Evolutionary conservation across 2,797 vertebrate species (phyloP).

Genomic region (Myripristis jacobus): DNA sequence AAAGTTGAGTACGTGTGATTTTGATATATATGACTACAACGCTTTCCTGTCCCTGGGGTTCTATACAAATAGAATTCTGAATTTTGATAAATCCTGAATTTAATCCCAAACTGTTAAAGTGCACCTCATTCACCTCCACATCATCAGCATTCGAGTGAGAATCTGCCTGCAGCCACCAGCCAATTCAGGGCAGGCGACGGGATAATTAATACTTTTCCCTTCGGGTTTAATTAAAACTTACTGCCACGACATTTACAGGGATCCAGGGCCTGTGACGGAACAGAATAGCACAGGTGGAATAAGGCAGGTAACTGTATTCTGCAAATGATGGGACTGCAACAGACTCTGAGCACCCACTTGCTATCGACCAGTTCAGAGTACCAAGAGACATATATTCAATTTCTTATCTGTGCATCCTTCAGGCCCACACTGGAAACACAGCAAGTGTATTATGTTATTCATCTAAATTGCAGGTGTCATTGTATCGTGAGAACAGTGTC

Average conservation of each 20-base stretch:
- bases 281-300: conserved; percentile 61
- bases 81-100: conserved; percentile 61
- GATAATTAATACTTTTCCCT: conserved; percentile 83
- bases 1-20: conserved; percentile 36
- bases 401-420: conserved; percentile 39
- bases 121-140: conserved; percentile 54
- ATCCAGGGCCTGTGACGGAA: conserved; percentile 60
- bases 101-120: conserved; percentile 54
- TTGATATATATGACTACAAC: conserved; percentile 42
- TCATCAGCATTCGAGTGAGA: conserved; percentile 75
- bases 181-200: conserved; percentile 68
- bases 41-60: conserved; percentile 25
- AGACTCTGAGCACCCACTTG: conserved; percentile 17
- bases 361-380: conserved; percentile 49
- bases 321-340: conserved; percentile 36
- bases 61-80: conserved; percentile 53
- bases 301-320: conserved; percentile 65
- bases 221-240: conserved; percentile 85
- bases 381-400: conserved; percentile 41
- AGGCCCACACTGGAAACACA: conserved; percentile 1
- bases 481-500: conserved; percentile 9
- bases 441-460: conserved; percentile 26
- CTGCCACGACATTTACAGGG: conserved; percentile 73
- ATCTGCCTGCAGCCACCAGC: conserved; percentile 65
- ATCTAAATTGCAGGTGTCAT: conserved; percentile 22